A percentile compares a stretch with the other conserved stretches of the same genome.
Evolutionary conservation across 53 echinoderm and acorn worm species (phyloP).

Genomic region (Apostichopus leukothele): DNA sequence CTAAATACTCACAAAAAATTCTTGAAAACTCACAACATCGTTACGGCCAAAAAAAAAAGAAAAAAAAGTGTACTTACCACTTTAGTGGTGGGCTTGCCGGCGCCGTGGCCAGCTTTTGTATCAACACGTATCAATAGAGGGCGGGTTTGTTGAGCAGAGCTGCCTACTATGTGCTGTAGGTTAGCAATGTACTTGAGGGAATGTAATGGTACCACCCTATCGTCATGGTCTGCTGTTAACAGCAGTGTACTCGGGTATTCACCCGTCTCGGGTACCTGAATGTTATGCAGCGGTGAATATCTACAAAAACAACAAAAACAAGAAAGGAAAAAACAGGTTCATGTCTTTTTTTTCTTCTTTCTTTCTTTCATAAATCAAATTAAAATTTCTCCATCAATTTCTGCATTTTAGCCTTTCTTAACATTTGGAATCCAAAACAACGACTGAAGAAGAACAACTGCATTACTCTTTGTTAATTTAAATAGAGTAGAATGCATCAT

Average conservation of each 20-base stretch:
- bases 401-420: no score
- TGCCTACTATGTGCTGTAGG: conserved; percentile 71
- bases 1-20: no score
- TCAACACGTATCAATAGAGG: conserved; percentile 84
- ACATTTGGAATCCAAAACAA: no score
- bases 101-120: conserved; percentile 93
- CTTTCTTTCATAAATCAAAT: no score
- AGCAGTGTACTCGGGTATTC: conserved; percentile 86
- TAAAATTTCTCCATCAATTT: no score
- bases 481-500: neutral
- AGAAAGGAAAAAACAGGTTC: neutral
- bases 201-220: conserved; percentile 88
- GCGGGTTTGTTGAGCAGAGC: conserved; percentile 62
- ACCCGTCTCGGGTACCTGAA: conserved; percentile 52
- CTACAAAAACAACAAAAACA: conserved; percentile 36
- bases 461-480: neutral
- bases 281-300: conserved; percentile 95
- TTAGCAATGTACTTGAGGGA: conserved; percentile 88
- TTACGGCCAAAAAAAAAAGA: no score
- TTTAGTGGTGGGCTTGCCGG: conserved; percentile 96
- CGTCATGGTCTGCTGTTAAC: conserved; percentile 88
- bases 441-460: no score
- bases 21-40: no score
- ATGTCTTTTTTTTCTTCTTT: no score
- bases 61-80: conserved; percentile 52